These are phyloP conservation scores for Chloromyia formosa DNA, from an alignment of 2,888 invertebrate genomes.

Conservation along the genomic window DNA sequence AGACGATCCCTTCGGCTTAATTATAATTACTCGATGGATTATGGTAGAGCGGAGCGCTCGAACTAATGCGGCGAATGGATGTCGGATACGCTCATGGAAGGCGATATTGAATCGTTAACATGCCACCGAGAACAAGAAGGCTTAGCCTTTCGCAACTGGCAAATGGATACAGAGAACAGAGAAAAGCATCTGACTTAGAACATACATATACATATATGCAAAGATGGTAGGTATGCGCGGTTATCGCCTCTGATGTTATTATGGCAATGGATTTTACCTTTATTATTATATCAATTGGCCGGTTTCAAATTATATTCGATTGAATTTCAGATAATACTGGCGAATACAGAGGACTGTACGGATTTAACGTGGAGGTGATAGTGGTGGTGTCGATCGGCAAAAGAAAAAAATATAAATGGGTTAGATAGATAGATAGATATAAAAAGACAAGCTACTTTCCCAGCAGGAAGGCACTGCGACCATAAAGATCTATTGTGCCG, in stretches of 20 bases:
- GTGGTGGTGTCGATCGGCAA: no score
- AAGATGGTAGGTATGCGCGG: constrained; percentile 14
- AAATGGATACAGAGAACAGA: no score
- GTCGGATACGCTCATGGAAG: constrained; percentile 47
- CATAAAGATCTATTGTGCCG: no score
- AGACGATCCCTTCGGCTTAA: constrained; percentile 44
- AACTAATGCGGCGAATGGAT: constrained; percentile 47
- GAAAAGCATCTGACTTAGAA: no score
- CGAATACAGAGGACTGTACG: no score
- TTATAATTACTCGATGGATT: constrained; percentile 50
- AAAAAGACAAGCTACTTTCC: no score
- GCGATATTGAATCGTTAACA: constrained; percentile 44
- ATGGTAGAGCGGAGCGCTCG: constrained; percentile 15
- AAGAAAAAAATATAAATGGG: no score
- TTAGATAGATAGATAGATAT: no score
- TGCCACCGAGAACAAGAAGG: constrained; percentile 23
- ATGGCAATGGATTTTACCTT: constrained; percentile 28
- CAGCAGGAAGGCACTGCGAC: no score
- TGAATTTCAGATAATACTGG: background rate
- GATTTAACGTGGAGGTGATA: no score
- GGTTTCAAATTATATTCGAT: constrained; percentile 26
- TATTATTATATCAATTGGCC: constrained; percentile 40
- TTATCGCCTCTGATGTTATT: constrained; percentile 16
- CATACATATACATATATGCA: background rate
- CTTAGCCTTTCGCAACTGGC: constrained; percentile 7